Evolutionary conservation across 2,113 vertebrate species (phyloP).

Genomic region (Misgurnus mizolepis): DNA sequence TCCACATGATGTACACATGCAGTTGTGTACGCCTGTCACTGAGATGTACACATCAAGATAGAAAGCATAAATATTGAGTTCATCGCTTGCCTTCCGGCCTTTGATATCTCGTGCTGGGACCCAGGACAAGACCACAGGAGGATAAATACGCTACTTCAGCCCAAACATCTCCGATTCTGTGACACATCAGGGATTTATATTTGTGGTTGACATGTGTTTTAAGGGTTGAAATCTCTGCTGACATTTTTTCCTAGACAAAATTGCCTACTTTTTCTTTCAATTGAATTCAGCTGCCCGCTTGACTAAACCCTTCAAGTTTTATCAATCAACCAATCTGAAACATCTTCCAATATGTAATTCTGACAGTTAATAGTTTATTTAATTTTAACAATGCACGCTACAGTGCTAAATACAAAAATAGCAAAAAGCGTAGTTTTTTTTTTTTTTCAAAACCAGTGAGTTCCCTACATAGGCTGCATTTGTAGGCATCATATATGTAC

Average conservation of each 20-base stretch:
- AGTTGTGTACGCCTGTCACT: constrained; percentile 5
- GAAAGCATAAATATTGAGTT: constrained; percentile 40
- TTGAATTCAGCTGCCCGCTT: no score
- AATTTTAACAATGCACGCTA: no score
- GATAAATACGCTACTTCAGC: constrained; percentile 16
- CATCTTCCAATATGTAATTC: no score
- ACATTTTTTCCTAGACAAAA: not conserved
- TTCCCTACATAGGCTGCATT: not conserved
- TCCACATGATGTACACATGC: constrained; percentile 2
- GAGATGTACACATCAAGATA: constrained; percentile 25
- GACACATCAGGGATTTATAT: constrained; percentile 5
- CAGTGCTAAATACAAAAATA: no score
- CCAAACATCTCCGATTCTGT: constrained; percentile 16
- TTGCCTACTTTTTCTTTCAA: not conserved
- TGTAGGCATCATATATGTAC: not conserved
- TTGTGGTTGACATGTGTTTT: constrained; percentile 16
- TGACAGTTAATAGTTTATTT: no score
- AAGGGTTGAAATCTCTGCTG: not conserved
- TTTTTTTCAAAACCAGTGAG: no score
- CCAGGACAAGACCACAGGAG: constrained; percentile 15
- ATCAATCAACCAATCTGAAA: no score
- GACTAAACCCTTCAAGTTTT: no score
- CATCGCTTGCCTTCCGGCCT: constrained; percentile 11
- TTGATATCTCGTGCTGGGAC: constrained; percentile 9
- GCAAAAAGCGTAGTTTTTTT: no score